Evolutionary conservation across 2,797 vertebrate species (phyloP), one percentile per base, ranked within the genome.

Genomic region (Cottoperca gobio): DNA sequence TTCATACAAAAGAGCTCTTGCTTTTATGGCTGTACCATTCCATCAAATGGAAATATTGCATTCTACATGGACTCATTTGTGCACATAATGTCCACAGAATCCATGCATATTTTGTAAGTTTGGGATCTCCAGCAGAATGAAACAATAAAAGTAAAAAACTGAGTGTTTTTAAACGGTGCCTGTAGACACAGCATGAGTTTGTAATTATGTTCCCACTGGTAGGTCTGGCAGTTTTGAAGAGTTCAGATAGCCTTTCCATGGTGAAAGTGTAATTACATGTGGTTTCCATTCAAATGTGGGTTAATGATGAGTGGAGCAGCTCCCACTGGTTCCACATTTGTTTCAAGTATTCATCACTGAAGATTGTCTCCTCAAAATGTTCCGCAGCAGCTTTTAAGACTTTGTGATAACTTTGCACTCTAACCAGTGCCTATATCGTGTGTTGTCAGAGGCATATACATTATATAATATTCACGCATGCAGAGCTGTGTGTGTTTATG

Each of bases 211-310:
- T 54, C 35, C 40, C 8, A 17, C 60, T 39, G 53, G 60, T 31
- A 21, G 16, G 8, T 16, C 43, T 61, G 65, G 58, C 31, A 43
- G 33, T n/a, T 61, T 31, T 57, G 42, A 64, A 46, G 40, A 53
- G 33, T 8, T 16, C 66, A 3, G 16, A 46, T 45, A 7, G 39
- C 7, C 24, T 69, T 73, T 79, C 59, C 11, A 48, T 73, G 9
- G 55, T 53, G 6, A 37, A 55, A 69, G 62, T 71, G 57, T 70
- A 83, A 73, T 79, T 84, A 63, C 52, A 77, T 45, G 13, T 79
- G 70, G 40, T 58, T 73, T 43, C n/a, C 35, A 39, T 46, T 70
- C 16, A 66, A 48, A 78, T 67, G 52, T 71, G 66, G 55, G 73
- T 65, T 70, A 49, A 60, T 76, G 49, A 70, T 73, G 71, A 45